Conservation (phyloP, 37 sponge, comb jelly and placozoan genomes). For the Hexactinellida sp. region DNA sequence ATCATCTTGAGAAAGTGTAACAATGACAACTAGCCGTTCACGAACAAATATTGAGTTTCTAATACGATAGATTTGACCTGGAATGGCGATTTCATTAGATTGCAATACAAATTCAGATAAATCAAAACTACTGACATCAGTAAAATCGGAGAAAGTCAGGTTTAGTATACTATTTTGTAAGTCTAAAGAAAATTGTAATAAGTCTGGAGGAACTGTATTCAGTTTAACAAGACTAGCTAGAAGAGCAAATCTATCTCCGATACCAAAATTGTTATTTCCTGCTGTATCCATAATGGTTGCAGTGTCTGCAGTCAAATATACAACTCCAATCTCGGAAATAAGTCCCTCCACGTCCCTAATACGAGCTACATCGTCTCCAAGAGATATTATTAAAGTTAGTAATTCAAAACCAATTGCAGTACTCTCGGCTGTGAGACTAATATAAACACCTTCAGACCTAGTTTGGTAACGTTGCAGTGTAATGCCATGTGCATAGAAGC, state of each 20-base stretch:
- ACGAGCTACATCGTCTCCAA: slow-evolving; percentile 2
- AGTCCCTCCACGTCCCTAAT: neutral
- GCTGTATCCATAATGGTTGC: slow-evolving; percentile 49
- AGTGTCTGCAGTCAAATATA: neutral
- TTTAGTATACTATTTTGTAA: slow-evolving; percentile 40
- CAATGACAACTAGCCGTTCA: slow-evolving; percentile 21
- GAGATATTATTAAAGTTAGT: neutral
- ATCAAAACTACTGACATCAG: slow-evolving; percentile 27
- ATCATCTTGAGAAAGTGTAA: slow-evolving; percentile 36
- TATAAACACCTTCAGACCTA: slow-evolving; percentile 30
- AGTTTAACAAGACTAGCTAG: slow-evolving; percentile 35
- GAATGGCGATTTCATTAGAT: slow-evolving; percentile 32
- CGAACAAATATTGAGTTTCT: slow-evolving; percentile 18
- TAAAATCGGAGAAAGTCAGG: slow-evolving; percentile 55
- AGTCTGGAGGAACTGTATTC: slow-evolving; percentile 33
- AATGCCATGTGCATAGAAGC: slow-evolving; percentile 60
- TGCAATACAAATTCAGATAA: slow-evolving; percentile 44
- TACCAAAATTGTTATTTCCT: slow-evolving; percentile 48
- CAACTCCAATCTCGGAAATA: neutral
- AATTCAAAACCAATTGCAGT: neutral
- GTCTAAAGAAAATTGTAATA: slow-evolving; percentile 43
- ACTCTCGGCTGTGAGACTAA: slow-evolving; percentile 59
- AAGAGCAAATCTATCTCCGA: slow-evolving; percentile 71
- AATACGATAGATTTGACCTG: slow-evolving; percentile 39
- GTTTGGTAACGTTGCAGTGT: slow-evolving; percentile 44